A percentile compares a stretch with the other conserved stretches of the same genome.
Conservation (phyloP, 2,113 vertebrate genomes). For the Myotis yumanensis region DNA sequence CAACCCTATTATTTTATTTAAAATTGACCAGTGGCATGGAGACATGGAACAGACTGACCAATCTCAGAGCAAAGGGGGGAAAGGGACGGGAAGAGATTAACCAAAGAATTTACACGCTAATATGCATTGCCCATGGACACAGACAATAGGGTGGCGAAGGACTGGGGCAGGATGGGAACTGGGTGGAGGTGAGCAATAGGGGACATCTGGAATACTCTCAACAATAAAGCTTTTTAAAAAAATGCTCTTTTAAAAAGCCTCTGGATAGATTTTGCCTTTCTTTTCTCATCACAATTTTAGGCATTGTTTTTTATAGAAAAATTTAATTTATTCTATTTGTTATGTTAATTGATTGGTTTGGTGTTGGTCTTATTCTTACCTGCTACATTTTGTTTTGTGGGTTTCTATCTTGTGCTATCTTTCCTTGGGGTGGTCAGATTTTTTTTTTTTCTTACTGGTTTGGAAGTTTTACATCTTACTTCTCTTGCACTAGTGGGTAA, state of each 20-base stretch:
- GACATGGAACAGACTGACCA: no score
- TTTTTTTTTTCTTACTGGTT: not conserved
- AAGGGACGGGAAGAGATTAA: no score
- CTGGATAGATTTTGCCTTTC: not conserved
- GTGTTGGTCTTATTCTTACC: not conserved
- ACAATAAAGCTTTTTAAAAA: no score
- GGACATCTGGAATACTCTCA: no score
- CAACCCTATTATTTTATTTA: not conserved
- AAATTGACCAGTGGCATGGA: not conserved
- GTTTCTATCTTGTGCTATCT: not conserved
- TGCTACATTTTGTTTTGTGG: not conserved
- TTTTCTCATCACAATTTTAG: not conserved
- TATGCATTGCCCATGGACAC: no score
- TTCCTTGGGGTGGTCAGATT: not conserved
- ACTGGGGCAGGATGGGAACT: no score
- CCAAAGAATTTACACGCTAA: no score
- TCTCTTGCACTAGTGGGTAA: not conserved
- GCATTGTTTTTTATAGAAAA: not conserved
- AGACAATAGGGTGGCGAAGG: no score
- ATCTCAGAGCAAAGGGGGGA: no score
- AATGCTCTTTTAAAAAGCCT: not conserved
- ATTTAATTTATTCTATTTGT: not conserved
- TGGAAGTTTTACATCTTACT: not conserved
- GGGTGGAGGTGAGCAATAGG: no score
- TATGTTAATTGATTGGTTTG: not conserved